Evolutionary conservation across 2,888 invertebrate genomes (phyloP), one percentile per base, ranked within the genome.

Genomic region (Vanessa cardui): DNA sequence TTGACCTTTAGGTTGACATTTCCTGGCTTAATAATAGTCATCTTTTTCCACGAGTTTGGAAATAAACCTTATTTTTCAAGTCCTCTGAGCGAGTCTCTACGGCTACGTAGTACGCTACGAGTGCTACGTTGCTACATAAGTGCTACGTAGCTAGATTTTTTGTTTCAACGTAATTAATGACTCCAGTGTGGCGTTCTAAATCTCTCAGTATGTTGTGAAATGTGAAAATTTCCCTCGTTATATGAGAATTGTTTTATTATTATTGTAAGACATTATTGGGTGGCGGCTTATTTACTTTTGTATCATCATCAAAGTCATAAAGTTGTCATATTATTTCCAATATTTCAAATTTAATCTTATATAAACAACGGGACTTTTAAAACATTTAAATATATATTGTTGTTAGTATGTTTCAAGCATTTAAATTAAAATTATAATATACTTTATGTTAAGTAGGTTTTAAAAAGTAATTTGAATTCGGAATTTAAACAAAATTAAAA

Each of bases 91-190:
- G 39, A 56, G 33, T 56, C 61, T 20, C 66, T 62, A 66, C 62
- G 21, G 26, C 33, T 16, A 18, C 56, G 56, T 56, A 56, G 33
- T 56, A 56, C 52, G 61, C 66, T 66, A 66, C 66, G 61, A 18
- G 52, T 54, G 58, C 62, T 65, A 63, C 54, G 58, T 20, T 8
- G 66, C 66, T 69, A 62, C 66, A 44, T 52, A 62, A 39, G 50
- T 49, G 65, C 69, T 58, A 65, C 62, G 59, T 46, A 46, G 56
- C 56, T 63, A 62, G 49, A 39, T 31, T 20, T 61, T 54, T 67
- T 45, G 62, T 67, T 54, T 60, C n/a, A 49, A 56, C 46, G 46
- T 63, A 68, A 60, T 58, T 62, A 66, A 58, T 62, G 26, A 46
- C 47, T 20, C 20, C 49, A 33, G 62, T 46, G 45, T 20, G 21